Percentiles rank a stretch among this genome's conserved stretches.
Evolutionary conservation across 2,113 vertebrate genomes (phyloP).

Genomic region (Chionodraco myersi): DNA sequence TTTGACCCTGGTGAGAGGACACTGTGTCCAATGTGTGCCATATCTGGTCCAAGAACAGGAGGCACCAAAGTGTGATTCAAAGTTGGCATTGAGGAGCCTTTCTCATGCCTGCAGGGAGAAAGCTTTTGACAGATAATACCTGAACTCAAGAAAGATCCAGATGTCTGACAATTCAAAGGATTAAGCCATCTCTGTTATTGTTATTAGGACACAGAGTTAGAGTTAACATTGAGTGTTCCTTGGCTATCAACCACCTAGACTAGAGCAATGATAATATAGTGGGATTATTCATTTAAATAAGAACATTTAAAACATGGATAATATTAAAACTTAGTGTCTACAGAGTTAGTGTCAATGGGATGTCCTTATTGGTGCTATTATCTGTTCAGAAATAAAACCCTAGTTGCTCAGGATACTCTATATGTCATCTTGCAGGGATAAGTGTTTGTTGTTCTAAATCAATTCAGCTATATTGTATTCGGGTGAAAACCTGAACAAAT

Average conservation of each 20-base stretch:
- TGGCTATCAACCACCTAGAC: neutral
- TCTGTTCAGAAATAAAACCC: neutral
- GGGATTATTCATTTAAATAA: neutral
- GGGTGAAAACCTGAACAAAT: too few relatives aligned
- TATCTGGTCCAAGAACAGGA: neutral
- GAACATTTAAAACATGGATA: neutral
- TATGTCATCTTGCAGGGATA: neutral
- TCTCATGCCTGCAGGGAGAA: neutral
- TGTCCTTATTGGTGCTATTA: neutral
- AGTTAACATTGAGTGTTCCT: neutral
- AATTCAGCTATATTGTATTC: neutral
- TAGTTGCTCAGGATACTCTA: neutral
- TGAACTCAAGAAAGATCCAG: neutral
- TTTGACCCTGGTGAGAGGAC: slow-evolving; percentile 91
- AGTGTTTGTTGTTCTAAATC: neutral
- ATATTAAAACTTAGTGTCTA: neutral
- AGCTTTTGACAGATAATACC: neutral
- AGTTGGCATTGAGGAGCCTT: neutral
- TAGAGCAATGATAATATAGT: neutral
- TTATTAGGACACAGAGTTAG: neutral
- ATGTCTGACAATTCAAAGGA: neutral
- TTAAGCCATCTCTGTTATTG: neutral
- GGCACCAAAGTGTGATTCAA: neutral
- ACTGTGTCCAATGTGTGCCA: neutral
- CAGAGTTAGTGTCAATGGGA: neutral